These are phyloP conservation scores for Colletes collaris DNA, from an alignment of 2,888 invertebrate genomes.

Conservation along the genomic window DNA sequence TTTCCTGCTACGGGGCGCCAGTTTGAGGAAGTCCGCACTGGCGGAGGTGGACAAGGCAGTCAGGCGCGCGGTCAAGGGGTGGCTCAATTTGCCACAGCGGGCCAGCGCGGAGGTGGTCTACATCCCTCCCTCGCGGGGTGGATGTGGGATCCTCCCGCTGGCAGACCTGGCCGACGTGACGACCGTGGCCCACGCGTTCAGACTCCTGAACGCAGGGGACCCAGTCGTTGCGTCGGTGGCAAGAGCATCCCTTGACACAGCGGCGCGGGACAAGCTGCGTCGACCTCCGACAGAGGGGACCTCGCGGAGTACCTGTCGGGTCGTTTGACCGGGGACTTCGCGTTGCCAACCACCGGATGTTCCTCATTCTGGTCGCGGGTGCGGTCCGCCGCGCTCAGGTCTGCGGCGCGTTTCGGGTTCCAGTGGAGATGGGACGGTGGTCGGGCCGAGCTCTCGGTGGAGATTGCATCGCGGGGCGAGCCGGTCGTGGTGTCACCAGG, in stretches of 20 bases:
- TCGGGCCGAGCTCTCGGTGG: no score
- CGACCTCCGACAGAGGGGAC: no score
- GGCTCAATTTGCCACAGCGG: conserved; percentile 73
- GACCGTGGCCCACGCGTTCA: conserved; percentile 72
- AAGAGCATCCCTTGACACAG: not conserved
- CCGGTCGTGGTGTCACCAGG: no score
- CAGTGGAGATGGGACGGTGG: no score
- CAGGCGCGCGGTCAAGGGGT: conserved; percentile 59
- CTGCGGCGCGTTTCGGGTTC: no score
- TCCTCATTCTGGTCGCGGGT: no score
- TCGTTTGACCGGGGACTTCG: no score
- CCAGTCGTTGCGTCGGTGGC: conserved; percentile 30
- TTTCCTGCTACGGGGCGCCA: conserved; percentile 70
- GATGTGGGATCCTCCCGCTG: conserved; percentile 73
- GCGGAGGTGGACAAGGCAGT: conserved; percentile 62
- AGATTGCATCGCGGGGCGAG: no score
- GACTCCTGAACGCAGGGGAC: conserved; percentile 70
- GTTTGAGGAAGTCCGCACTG: conserved; percentile 63
- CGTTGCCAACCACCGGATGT: no score
- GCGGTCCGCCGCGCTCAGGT: no score
- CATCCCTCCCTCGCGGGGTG: conserved; percentile 65
- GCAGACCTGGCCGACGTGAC: conserved; percentile 69
- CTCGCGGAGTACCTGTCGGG: no score
- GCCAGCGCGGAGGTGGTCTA: conserved; percentile 70
- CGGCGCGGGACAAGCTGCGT: no score